Base-by-base conservation (phyloP, 1,140 invertebrate species). In the Calliphora vicina region DNA sequence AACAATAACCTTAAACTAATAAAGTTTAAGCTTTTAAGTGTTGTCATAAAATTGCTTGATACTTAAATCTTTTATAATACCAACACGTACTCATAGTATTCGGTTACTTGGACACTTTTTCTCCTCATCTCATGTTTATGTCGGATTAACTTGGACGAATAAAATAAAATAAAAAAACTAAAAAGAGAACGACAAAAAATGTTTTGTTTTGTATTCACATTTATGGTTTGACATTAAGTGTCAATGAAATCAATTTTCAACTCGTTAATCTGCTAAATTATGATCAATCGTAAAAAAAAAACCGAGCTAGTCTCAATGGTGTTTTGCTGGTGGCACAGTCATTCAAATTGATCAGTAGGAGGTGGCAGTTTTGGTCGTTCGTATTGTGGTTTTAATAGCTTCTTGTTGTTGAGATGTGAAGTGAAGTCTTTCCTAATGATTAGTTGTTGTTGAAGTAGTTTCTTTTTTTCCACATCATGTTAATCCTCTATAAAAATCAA, bases 191-290 rank as follows among this genome's bases (percentile, higher is more conserved):
- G 17, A 57, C 13, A n/a, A 67, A 67, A 78, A 43, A 43, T 43
- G 74, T 78, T 78, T 43, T 78, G 74, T 78, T 78, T 20, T 78
- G 74, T 78, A 43, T 78, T 43, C 29, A 78, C n/a, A 43, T 74
- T 78, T 78, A 78, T 43, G 74, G 80, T 88, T 86, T 86, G 85
- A 87, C 86, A 85, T 85, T 87, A 86, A 87, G 86, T 87, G 86
- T 83, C 85, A 86, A 85, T 86, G 84, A 86, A 89, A 88, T 88
- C 87, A 89, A 89, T 89, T 88, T 89, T 87, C 85, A 85, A 86
- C 87, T 89, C 88, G 84, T 88, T 89, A 89, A 88, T 87, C 86
- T 86, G 84, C 74, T 89, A 87, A 89, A 87, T 89, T 87, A 89
- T 88, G 85, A 43, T 72, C 78, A 83, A 26, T 27, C 74, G 74